phyloP scores from a whole-genome alignment of 1,140 invertebrate species.

The Holotrichia oblita region DNA sequence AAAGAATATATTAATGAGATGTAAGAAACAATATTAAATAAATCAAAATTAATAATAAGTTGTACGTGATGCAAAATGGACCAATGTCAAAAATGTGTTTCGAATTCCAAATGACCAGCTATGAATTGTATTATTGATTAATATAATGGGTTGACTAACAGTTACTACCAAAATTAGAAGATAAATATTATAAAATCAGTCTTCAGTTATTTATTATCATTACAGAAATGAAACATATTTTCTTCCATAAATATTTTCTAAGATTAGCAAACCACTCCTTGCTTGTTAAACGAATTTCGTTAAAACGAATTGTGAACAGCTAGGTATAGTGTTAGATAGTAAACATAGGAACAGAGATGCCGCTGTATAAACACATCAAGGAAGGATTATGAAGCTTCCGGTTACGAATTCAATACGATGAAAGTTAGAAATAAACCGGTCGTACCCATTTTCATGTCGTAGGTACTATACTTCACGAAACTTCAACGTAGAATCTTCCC shows the following conservation, averaged over 20 bases:
- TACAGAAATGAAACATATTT: conserved; percentile 21
- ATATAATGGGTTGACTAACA: no score
- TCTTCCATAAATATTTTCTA: conserved; percentile 1
- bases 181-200: no score
- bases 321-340: conserved; percentile 5
- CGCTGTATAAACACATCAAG: conserved; percentile 30
- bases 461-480: no score
- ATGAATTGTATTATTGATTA: no score
- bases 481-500: conserved; percentile 1
- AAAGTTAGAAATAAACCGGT: conserved; percentile 10
- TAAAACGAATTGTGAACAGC: neutral
- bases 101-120: no score
- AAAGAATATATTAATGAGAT: no score
- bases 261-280: neutral
- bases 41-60: no score
- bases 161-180: no score
- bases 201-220: conserved; percentile 15
- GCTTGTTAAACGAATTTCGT: neutral
- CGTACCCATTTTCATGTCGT: no score
- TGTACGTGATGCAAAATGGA: no score
- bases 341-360: neutral
- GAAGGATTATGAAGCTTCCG: conserved; percentile 34
- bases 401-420: conserved; percentile 7
- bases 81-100: no score
- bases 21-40: no score